A percentile compares a stretch with the other conserved stretches of the same genome.
phyloP scores from a whole-genome alignment of 2,888 invertebrate genomes.

The Troides oblongomaculatus region DNA sequence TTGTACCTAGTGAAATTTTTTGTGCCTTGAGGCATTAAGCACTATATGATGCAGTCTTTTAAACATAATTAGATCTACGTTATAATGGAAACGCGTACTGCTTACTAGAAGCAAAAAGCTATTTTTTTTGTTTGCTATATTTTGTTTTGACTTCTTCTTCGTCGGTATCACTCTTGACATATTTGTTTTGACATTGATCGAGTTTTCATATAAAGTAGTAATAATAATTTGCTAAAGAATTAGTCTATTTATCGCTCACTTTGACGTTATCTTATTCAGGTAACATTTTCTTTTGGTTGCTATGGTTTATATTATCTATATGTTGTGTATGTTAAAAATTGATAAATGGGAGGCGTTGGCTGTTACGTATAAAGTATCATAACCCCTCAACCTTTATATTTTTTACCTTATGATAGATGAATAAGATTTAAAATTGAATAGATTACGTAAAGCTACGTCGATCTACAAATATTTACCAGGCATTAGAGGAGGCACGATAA shows the following conservation, averaged over 20 bases:
- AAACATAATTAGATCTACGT: no score
- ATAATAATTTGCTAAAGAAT: not conserved
- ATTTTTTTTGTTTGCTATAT: no score
- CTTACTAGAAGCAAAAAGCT: no score
- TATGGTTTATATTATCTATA: not conserved
- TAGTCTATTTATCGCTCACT: not conserved
- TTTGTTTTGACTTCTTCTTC: no score
- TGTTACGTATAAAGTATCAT: conserved; percentile 1
- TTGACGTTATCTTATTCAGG: conserved; percentile 2
- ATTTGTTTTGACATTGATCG: no score
- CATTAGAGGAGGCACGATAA: conserved; percentile 2
- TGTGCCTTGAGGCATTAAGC: no score
- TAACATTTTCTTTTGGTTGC: not conserved
- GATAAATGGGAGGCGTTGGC: conserved; percentile 14
- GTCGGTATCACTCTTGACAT: no score
- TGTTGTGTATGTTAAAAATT: not conserved
- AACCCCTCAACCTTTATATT: not conserved
- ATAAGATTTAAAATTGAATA: not conserved
- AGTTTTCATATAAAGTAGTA: not conserved
- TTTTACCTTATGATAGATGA: not conserved
- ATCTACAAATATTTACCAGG: conserved; percentile 6
- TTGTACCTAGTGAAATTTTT: no score
- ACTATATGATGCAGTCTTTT: no score
- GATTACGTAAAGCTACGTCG: not conserved
- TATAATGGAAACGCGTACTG: no score